Conservation (phyloP, 2,113 vertebrate genomes). For the Otis tarda region DNA sequence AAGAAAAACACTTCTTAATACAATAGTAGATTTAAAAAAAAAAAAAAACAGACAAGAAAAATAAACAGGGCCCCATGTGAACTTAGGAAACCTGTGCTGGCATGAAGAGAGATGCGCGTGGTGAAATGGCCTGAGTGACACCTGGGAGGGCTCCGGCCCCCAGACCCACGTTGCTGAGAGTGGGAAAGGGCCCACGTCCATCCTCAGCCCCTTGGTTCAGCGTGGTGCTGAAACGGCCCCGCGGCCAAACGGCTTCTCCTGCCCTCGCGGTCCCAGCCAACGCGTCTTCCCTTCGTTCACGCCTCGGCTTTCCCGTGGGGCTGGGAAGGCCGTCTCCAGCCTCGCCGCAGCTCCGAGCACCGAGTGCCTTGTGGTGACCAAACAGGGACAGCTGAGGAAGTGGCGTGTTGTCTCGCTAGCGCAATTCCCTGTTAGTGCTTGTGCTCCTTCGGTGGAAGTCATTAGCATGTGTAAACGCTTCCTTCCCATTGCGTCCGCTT, state of each 20-base stretch:
- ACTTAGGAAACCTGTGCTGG: constrained; percentile 15
- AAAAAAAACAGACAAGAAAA: background rate
- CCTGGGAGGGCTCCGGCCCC: background rate
- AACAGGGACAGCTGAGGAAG: background rate
- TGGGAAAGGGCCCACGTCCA: background rate
- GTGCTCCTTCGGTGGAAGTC: constrained; percentile 45
- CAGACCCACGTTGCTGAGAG: fast-evolving
- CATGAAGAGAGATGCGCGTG: background rate
- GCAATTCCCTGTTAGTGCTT: background rate
- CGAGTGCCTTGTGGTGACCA: background rate
- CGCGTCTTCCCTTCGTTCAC: fast-evolving
- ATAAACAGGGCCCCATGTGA: constrained; percentile 52
- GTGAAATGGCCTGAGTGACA: background rate
- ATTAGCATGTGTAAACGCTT: constrained; percentile 60
- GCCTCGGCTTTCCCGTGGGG: background rate
- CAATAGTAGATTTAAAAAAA: constrained; percentile 37
- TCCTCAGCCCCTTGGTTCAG: background rate
- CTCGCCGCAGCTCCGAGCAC: background rate
- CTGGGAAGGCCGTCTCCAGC: background rate
- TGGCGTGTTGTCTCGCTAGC: background rate
- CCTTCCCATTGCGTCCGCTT: constrained; percentile 30
- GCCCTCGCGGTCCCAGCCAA: background rate
- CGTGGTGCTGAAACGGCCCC: fast-evolving
- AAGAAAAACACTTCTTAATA: constrained; percentile 60
- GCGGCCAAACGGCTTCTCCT: background rate